Conservation (phyloP, 1,140 invertebrate genomes). For the Sarcophaga peregrina region DNA sequence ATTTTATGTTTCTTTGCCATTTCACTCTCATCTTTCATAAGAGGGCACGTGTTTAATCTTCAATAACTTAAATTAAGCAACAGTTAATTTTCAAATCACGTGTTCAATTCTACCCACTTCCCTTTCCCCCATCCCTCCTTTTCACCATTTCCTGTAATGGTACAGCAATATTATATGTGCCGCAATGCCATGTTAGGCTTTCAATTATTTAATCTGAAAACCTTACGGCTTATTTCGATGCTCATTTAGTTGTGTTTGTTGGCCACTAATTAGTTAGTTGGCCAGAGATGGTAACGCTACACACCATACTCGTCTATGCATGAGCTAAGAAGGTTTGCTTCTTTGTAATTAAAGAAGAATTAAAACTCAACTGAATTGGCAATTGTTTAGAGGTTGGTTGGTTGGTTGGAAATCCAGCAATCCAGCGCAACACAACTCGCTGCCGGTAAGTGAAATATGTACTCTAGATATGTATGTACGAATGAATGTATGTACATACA, state of each 20-base stretch:
- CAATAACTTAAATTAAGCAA: constrained; percentile 18
- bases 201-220: background rate
- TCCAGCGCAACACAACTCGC: too few species aligned
- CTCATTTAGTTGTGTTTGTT: constrained; percentile 22
- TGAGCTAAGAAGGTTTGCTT: background rate
- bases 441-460: too few species aligned
- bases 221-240: background rate
- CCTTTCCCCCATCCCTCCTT: background rate
- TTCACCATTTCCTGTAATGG: background rate
- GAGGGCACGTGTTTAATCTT: constrained; percentile 5
- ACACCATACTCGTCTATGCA: background rate
- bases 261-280: constrained; percentile 8
- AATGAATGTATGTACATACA: too few species aligned
- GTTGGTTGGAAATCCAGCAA: too few species aligned
- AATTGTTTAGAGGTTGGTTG: too few species aligned
- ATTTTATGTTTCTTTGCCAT: background rate
- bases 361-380: too few species aligned
- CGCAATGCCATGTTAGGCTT: background rate
- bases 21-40: background rate
- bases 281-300: background rate
- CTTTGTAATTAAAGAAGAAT: too few species aligned
- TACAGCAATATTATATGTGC: too few species aligned
- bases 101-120: background rate
- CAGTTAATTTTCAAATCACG: constrained; percentile 18
- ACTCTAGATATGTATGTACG: too few species aligned